Conservation (phyloP, 2,797 vertebrate species). For the Nannoperca australis region DNA sequence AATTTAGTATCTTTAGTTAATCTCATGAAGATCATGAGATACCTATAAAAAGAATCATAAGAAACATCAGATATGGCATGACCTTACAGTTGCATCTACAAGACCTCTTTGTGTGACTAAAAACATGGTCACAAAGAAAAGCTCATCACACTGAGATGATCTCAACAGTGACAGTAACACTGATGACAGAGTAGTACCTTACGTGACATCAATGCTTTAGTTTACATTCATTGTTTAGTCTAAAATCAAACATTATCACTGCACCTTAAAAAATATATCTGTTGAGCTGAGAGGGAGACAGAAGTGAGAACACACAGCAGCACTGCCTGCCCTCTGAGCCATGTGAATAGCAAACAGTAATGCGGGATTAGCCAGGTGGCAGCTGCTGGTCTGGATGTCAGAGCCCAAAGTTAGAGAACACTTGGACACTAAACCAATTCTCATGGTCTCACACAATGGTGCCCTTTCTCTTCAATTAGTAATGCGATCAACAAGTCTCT, state of each 20-base stretch:
- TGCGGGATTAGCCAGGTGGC: slow-evolving; percentile 65
- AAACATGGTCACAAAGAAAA: too few species aligned
- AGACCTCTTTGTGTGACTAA: not conserved
- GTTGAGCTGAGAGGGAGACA: slow-evolving; percentile 3
- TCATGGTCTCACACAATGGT: slow-evolving; percentile 58
- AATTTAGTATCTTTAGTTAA: not conserved
- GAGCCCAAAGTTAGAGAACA: slow-evolving; percentile 60
- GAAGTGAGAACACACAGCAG: slow-evolving; percentile 20
- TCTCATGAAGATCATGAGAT: not conserved
- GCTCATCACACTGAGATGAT: not conserved
- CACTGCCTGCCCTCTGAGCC: slow-evolving; percentile 15
- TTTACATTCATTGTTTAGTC: too few species aligned
- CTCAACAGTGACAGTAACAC: too few species aligned
- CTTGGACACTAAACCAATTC: slow-evolving; percentile 48
- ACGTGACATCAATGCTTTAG: not conserved
- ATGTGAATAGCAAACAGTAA: slow-evolving; percentile 48
- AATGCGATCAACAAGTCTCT: slow-evolving; percentile 50
- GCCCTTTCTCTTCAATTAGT: slow-evolving; percentile 56
- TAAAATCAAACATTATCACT: too few species aligned
- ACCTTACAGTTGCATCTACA: not conserved
- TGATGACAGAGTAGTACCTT: not conserved
- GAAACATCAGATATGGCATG: not conserved
- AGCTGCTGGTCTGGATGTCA: slow-evolving; percentile 68
- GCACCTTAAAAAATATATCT: not conserved
- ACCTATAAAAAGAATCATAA: not conserved